These are phyloP conservation scores for Hippocampus guttulatus DNA, from an alignment of 2,113 vertebrate genomes.

Conservation along the genomic window DNA sequence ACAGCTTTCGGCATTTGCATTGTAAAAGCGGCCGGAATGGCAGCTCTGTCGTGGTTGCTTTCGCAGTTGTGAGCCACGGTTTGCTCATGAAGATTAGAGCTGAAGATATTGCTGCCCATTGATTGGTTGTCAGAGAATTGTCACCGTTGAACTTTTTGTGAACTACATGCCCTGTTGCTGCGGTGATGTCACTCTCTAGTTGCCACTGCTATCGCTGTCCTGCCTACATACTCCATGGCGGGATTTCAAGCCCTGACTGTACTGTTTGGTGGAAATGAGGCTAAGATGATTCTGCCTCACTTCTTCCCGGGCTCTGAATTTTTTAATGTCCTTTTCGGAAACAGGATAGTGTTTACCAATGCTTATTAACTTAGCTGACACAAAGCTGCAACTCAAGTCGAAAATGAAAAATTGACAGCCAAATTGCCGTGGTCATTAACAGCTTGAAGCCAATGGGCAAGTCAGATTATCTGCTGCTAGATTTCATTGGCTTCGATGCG, in stretches of 20 bases:
- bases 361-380: background rate
- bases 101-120: no score
- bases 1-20: no score
- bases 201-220: no score
- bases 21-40: no score
- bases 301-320: background rate
- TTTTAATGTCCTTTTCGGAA: background rate
- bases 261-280: background rate
- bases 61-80: no score
- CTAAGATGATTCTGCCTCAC: background rate
- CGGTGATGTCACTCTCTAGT: no score
- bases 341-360: background rate
- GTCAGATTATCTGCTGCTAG: conserved; percentile 6
- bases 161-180: no score
- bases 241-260: background rate
- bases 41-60: no score
- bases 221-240: no score
- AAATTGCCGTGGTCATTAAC: background rate
- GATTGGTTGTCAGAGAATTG: no score
- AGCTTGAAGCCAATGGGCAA: background rate
- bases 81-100: no score
- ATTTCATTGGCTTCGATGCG: conserved; percentile 6
- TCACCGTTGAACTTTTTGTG: no score
- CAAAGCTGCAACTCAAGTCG: background rate
- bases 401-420: background rate